A percentile compares a stretch with the other conserved stretches of the same genome.
These are phyloP conservation scores for Eubasilissa splendida DNA, from an alignment of 2,888 invertebrate genomes.

Conservation along the genomic window DNA sequence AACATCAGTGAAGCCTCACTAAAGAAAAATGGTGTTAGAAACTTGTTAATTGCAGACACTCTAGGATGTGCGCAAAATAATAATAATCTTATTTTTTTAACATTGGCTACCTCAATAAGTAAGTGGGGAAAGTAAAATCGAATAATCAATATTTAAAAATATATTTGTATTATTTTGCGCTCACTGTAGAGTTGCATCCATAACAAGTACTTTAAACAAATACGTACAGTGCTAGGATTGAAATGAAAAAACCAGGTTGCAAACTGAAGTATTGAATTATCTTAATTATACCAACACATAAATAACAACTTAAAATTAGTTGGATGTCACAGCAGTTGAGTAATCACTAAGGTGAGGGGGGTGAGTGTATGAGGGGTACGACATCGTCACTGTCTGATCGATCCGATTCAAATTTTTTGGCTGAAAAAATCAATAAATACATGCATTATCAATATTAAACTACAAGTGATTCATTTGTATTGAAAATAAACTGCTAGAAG, in stretches of 20 bases:
- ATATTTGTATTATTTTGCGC: too few relatives aligned
- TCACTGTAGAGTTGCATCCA: background rate
- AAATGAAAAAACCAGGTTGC: slow-evolving; percentile 1
- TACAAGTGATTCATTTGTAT: slow-evolving; percentile 2
- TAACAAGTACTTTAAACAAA: background rate
- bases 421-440: slow-evolving; percentile 56
- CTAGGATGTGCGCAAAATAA: too few relatives aligned
- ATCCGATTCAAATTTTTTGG: slow-evolving; percentile 53
- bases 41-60: too few relatives aligned
- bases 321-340: slow-evolving; percentile 8
- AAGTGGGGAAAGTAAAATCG: too few relatives aligned
- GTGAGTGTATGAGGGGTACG: slow-evolving; percentile 53
- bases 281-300: slow-evolving; percentile 25
- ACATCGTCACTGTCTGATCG: slow-evolving; percentile 50
- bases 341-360: slow-evolving; percentile 37
- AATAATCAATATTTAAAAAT: too few relatives aligned
- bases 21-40: too few relatives aligned
- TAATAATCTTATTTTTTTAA: too few relatives aligned
- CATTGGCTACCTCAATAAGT: too few relatives aligned
- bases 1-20: too few relatives aligned
- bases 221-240: background rate
- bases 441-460: slow-evolving; percentile 50
- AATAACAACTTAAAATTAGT: slow-evolving; percentile 23
- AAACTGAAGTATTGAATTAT: background rate
- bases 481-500: too few relatives aligned